Evolutionary conservation across 2,113 vertebrate species (phyloP), one percentile per base, ranked within the genome.

Genomic region (Cervus canadensis): DNA sequence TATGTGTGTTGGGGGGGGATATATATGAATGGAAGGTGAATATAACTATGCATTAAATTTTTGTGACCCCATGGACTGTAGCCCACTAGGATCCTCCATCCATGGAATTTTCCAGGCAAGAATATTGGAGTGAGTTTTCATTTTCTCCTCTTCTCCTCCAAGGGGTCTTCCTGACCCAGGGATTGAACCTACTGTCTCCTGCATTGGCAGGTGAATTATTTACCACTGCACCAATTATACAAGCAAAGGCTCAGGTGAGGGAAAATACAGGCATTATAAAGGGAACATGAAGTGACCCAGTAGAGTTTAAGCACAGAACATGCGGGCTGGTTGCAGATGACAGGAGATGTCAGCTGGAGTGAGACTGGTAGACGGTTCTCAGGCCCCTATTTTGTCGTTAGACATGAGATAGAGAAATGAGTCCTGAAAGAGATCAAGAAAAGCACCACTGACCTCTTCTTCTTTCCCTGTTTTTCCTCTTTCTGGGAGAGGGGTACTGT

Each of bases 251-350:
- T 43, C 33, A 8, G 57, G 26, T 11, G 10, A 64, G 23, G n/a
- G 33, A 43, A 93, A 84, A 26, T 1, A 23, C 3, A 84, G 76
- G 48, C 15, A 4, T 10, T 28, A 7, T 40, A 30, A 14, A 67
- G 59, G 45, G 23, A 79, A n/a, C 9, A 3, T 0, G 2, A 36
- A 71, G 25, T 6, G 81, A n/a, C 26, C 36, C 10, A 1, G 40
- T 3, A 19, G 1, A 88, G 40, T 25, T 85, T 52, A 52, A 40
- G 25, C 5, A 36, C 2, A 64, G 62, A 48, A 30, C 5, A 12
- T 16, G n/a, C 21, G 7, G 26, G 79, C 2, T 5, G 2, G 2
- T 0, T 14, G 36, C 5, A 16, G 60, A 12, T 5, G 79, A 21
- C 8, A 2, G 64, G 21, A 43, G 48, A 43, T 5, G 45, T 5